A percentile compares a stretch with the other conserved stretches of the same genome.
Conservation (phyloP, 1,140 invertebrate genomes). For the Vanessa atalanta region DNA sequence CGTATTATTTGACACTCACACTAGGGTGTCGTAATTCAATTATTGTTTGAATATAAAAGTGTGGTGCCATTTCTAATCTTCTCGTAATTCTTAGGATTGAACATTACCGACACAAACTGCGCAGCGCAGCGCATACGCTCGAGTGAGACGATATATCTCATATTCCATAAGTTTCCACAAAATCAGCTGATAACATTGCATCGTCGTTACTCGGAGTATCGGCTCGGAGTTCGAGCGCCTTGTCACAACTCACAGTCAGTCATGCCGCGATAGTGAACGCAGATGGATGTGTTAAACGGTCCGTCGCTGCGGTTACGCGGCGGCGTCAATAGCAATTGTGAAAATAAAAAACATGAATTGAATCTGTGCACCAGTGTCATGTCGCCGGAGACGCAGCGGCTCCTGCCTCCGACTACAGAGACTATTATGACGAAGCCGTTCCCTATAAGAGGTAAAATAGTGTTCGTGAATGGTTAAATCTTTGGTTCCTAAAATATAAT, state of each 20-base stretch:
- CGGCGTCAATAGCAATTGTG: conserved; percentile 77
- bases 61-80: neutral
- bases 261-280: conserved; percentile 65
- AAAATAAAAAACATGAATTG: conserved; percentile 80
- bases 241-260: conserved; percentile 48
- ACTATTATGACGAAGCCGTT: conserved; percentile 93
- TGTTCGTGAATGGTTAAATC: conserved; percentile 2
- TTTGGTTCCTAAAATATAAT: neutral
- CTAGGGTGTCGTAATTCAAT: neutral
- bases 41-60: neutral
- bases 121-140: conserved; percentile 35
- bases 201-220: neutral
- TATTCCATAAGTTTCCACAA: conserved; percentile 48
- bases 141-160: conserved; percentile 28
- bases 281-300: conserved; percentile 77
- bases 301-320: conserved; percentile 82
- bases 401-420: conserved; percentile 87
- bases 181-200: conserved; percentile 58
- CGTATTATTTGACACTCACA: neutral
- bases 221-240: conserved; percentile 1
- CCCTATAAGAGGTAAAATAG: conserved; percentile 87
- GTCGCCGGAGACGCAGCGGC: conserved; percentile 84
- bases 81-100: neutral
- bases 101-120: conserved; percentile 24
- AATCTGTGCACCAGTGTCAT: conserved; percentile 84